Conservation (phyloP, 1,140 invertebrate species). For the Drosophila pandora region DNA sequence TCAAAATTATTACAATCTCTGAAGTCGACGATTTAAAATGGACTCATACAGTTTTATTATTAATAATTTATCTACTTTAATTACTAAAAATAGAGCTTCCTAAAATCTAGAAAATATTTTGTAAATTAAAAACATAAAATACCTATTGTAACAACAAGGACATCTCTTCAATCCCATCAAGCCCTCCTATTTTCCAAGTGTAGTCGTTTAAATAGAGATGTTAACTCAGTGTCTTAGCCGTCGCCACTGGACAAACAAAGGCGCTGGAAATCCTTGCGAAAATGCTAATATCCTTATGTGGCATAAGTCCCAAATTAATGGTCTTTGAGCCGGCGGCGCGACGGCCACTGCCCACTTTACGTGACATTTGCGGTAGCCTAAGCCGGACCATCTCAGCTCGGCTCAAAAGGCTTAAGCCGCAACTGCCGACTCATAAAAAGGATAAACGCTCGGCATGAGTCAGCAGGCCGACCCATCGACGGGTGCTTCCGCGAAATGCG, state of each 20-base stretch:
- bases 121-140: too few relatives aligned
- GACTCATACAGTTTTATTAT: too few relatives aligned
- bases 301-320: conserved; percentile 76
- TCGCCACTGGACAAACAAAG: conserved; percentile 54
- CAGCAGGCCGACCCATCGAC: conserved; percentile 56
- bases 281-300: conserved; percentile 66
- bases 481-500: conserved; percentile 75
- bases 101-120: too few relatives aligned
- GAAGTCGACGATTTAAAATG: too few relatives aligned
- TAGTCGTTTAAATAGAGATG: conserved; percentile 52
- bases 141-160: not conserved
- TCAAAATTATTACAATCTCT: too few relatives aligned
- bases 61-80: too few relatives aligned
- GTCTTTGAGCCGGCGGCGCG: conserved; percentile 56
- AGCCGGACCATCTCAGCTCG: conserved; percentile 23
- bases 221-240: conserved; percentile 30
- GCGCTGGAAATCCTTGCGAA: conserved; percentile 43
- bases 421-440: conserved; percentile 68
- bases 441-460: conserved; percentile 74
- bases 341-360: conserved; percentile 70
- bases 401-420: conserved; percentile 66
- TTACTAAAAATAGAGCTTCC: too few relatives aligned
- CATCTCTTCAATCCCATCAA: not conserved
- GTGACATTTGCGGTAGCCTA: conserved; percentile 77
- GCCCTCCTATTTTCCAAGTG: conserved; percentile 3